Conservation (phyloP, 2,797 vertebrate species). For the Acanthopagrus latus region DNA sequence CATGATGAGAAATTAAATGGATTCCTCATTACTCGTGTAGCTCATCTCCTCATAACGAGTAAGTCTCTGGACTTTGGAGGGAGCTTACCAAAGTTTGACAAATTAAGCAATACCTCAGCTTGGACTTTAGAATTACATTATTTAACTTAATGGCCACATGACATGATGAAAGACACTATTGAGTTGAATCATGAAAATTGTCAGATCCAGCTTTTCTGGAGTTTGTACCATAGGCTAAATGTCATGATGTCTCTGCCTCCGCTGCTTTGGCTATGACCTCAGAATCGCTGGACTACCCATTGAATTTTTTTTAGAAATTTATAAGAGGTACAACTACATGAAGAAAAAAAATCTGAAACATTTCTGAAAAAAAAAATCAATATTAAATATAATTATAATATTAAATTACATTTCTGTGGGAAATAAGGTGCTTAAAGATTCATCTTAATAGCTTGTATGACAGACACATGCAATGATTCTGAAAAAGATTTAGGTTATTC, state of each 20-base stretch:
- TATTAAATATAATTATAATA: too few species aligned
- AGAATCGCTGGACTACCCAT: neutral
- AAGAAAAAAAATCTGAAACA: neutral
- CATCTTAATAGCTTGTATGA: neutral
- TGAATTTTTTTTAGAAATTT: neutral
- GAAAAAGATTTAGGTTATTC: neutral
- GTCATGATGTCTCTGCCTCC: neutral
- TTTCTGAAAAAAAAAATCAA: neutral
- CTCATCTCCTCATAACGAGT: neutral
- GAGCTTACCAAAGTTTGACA: neutral
- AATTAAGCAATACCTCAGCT: neutral
- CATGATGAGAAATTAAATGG: neutral
- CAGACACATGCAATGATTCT: neutral
- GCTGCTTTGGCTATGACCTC: neutral
- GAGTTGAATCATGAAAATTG: too few species aligned
- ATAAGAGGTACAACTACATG: neutral
- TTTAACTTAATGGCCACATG: too few species aligned
- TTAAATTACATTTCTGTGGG: too few species aligned
- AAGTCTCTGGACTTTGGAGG: neutral
- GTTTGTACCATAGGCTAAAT: neutral
- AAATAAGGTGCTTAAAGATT: neutral
- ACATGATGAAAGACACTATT: too few species aligned
- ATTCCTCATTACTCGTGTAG: neutral
- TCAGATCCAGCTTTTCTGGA: too few species aligned
- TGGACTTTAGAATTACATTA: neutral